These are phyloP conservation scores for Eulimnadia texana DNA, from an alignment of 1,140 invertebrate species.

Conservation along the genomic window DNA sequence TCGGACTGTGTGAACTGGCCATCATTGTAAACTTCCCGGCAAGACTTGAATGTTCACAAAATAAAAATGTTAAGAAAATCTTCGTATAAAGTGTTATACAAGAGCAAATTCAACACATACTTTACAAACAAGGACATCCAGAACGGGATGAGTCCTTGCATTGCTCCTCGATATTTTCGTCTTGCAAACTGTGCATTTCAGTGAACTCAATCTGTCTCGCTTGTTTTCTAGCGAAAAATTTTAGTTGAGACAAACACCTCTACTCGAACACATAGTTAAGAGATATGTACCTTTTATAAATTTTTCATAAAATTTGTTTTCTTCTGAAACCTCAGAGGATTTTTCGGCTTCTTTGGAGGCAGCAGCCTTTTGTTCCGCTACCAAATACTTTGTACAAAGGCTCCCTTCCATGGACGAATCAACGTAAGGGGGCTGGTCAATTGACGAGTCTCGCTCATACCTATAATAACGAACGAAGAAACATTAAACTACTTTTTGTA, in stretches of 20 bases:
- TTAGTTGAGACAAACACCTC: neutral
- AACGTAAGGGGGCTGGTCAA: neutral
- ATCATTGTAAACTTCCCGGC: constrained; percentile 56
- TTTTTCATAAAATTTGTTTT: constrained; percentile 18
- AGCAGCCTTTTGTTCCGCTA: neutral
- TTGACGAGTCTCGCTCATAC: neutral
- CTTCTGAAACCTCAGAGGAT: neutral
- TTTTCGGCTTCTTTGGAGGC: neutral
- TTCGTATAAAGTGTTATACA: constrained; percentile 5
- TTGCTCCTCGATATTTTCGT: constrained; percentile 25
- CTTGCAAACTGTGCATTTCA: constrained; percentile 17
- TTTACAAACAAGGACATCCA: constrained; percentile 59
- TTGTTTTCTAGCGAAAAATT: constrained; percentile 5
- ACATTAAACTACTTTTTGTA: neutral
- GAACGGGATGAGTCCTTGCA: constrained; percentile 55
- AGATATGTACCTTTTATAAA: constrained; percentile 18
- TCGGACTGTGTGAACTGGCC: constrained; percentile 63
- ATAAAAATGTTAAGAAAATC: constrained; percentile 17
- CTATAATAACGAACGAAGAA: neutral
- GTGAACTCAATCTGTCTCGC: neutral
- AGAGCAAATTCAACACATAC: constrained; percentile 26
- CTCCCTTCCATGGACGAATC: neutral
- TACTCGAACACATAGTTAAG: no score
- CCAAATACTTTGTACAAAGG: neutral
- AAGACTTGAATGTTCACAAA: constrained; percentile 37